Base-by-base conservation (phyloP, 2,797 vertebrate species). In the Choloepus didactylus region DNA sequence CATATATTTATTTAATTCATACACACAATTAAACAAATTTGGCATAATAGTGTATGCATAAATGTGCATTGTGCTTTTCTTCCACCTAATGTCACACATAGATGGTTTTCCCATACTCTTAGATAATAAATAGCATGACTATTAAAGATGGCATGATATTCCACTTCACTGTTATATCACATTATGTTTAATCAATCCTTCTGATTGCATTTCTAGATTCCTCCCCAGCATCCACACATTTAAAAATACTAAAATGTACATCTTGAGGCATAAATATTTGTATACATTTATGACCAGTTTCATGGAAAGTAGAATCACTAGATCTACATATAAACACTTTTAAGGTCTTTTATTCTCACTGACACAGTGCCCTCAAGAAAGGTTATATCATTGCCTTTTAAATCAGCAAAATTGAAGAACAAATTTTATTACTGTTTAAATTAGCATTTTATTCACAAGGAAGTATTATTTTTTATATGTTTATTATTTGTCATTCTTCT, bases 341-440 rank as follows among this genome's bases (percentile, higher is more conserved):
- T 62, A 51, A 89, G 31, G 1, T 60, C 66, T 76, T 89, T 89
- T 54, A 76, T 87, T 89, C 19, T 75, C 46, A 31, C 29, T 56
- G 41, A 87, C 56, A 67, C 7, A 44, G 29, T 49, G 62, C 92
- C 46, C 41, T 84, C 29, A 44, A 56, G 67, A 89, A 79, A 35
- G 23, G 10, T 59, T 85, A 69, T 87, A 5, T 21, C 29, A 25
- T 72, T 31, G 19, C 19, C 8, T 77, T 80, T 85, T 35, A 70
- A 66, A 66, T 38, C 44, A 96, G 66, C 11, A 72, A 88, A 67
- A 54, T 44, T 62, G 23, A 89, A 91, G 16, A n/a, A 83, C 0
- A 35, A 83, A 60, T 76, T 93, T 83, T 89, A 46, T 82, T 64
- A 60, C 31, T 62, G 4, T 59, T 89, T 91, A 73, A 77, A 64